Base-by-base conservation (phyloP, 2,113 vertebrate species). In the Prionailurus viverrinus region DNA sequence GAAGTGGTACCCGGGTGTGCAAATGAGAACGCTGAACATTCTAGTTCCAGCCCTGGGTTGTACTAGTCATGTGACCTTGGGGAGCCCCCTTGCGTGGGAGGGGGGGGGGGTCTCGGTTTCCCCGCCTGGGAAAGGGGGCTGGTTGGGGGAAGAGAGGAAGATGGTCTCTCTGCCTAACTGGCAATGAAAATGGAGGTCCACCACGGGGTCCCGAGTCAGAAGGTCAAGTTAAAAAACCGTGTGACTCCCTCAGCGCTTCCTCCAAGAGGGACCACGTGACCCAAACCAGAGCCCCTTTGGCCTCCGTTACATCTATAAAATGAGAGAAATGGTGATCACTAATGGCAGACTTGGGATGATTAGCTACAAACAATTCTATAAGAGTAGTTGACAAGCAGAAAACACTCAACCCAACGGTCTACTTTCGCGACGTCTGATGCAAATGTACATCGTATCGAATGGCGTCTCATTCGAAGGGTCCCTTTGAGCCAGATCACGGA, bases 321-420 rank as follows among this genome's bases (percentile, higher is more conserved):
- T 1, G 73, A 89, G 76, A 80, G 63, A 41, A 39, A 51, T 0
- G 39, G 63, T 78, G 82, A 88, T 41, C 33, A 53, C 94, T 86
- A 33, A 88, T 9, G 88, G 92, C 1, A 7, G 84, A 92, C 94
- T 96, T 53, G 65, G 73, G 96, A 91, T 82, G 95, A 71, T 91
- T 87, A 89, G 89, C 91, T 83, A 79, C 65, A 94, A 91, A 96
- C 93, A 91, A 89, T 97, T 95, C 85, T 41, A 86, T 45, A 80
- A n/a, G 68, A 95, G 76, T 12, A 89, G 94, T 51, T 90, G 95
- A 95, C 89, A 91, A 94, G 94, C 93, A 97, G 96, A 91, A 96
- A 95, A 71, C 18, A 63, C 96, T 78, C 81, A 86, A 8, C 73
- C 78, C 89, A 55, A 89, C 15, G 73, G 91, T 76, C 83, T 89